Conservation (phyloP, 2,888 invertebrate species). For the Serripes groenlandicus region DNA sequence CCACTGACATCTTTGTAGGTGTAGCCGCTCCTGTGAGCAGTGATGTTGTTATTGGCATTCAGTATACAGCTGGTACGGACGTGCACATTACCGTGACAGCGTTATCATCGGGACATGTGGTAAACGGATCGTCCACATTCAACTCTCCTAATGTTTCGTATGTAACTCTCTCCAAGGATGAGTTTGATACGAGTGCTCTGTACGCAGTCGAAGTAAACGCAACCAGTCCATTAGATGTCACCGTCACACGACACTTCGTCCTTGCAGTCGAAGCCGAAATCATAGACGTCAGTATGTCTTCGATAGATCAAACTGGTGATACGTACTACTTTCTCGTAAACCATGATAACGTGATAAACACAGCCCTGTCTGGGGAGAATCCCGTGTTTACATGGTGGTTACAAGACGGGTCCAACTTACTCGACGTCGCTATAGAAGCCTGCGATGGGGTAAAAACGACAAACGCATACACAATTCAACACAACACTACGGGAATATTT, state of each 20-base stretch:
- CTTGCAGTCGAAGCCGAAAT: conserved; percentile 17
- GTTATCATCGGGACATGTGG: neutral
- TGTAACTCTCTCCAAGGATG: neutral
- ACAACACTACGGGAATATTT: conserved; percentile 1
- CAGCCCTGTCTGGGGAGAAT: neutral
- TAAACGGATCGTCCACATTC: neutral
- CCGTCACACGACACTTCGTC: neutral
- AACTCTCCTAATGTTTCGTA: neutral
- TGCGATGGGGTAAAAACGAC: conserved; percentile 17
- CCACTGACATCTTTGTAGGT: conserved; percentile 15
- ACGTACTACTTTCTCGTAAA: conserved; percentile 2
- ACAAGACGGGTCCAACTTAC: neutral
- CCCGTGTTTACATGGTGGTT: conserved; percentile 3
- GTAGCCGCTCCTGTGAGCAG: neutral
- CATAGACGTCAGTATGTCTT: neutral
- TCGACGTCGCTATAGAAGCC: neutral
- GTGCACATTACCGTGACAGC: conserved; percentile 5
- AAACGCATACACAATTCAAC: conserved; percentile 1
- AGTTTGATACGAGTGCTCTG: conserved; percentile 10
- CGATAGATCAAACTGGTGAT: conserved; percentile 3
- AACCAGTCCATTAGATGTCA: conserved; percentile 1
- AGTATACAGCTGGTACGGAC: conserved; percentile 5
- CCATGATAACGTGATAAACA: neutral
- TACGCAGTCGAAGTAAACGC: conserved; percentile 20
- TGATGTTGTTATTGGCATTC: neutral